These are phyloP conservation scores for Oxyruncus cristatus DNA, from an alignment of 2,113 vertebrate species.

Conservation along the genomic window DNA sequence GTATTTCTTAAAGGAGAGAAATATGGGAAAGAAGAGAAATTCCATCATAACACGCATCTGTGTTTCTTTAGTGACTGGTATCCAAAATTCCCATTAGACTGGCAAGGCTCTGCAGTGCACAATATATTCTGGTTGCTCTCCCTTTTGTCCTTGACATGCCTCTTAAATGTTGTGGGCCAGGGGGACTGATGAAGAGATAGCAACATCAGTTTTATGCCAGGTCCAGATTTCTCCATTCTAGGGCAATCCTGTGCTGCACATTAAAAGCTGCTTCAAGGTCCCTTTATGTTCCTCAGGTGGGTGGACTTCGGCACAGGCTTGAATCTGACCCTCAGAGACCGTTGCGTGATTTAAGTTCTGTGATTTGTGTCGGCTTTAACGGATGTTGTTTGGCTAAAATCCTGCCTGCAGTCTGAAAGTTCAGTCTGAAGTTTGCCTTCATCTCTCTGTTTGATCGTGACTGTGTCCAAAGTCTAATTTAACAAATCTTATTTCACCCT, in stretches of 20 bases:
- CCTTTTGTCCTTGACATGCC: constrained; percentile 22
- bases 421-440: neutral
- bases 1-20: neutral
- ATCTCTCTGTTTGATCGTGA: neutral
- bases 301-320: neutral
- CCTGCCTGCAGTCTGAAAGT: neutral
- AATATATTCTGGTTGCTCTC: constrained; percentile 17
- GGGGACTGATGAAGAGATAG: constrained; percentile 42
- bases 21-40: neutral
- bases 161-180: neutral
- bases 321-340: neutral
- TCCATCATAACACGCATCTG: neutral
- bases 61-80: neutral
- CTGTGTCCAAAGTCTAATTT: neutral
- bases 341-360: neutral
- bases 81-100: constrained; percentile 8
- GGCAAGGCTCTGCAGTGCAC: neutral
- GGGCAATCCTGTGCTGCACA: neutral
- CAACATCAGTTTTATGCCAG: constrained; percentile 24
- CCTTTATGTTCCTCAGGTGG: constrained; percentile 22
- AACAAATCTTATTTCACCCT: neutral
- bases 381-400: neutral
- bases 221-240: constrained; percentile 13
- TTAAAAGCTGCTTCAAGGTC: constrained; percentile 30
- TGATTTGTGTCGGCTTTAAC: neutral